Conservation (phyloP, 2,797 vertebrate genomes). For the Pipistrellus kuhlii region DNA sequence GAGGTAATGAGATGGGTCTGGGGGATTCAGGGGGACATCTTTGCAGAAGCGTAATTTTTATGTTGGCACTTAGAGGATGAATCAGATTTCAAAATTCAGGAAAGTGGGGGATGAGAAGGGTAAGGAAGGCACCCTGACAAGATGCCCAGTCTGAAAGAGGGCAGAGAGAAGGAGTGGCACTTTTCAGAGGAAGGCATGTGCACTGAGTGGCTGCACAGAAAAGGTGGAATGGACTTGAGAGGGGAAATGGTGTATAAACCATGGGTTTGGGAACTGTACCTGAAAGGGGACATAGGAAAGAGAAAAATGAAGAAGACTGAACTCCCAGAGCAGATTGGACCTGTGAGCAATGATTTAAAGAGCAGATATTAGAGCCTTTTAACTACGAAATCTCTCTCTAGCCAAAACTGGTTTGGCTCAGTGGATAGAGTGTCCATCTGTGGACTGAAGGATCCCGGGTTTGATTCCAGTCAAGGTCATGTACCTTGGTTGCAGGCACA, state of each 20-base stretch:
- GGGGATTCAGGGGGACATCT: background rate
- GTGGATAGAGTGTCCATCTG: no score
- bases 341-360: background rate
- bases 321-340: background rate
- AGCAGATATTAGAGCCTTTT: background rate
- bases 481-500: no score
- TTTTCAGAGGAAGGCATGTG: background rate
- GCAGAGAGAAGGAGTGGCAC: background rate
- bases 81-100: slow-evolving; percentile 45
- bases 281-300: background rate
- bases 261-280: background rate
- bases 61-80: background rate
- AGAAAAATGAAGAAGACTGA: background rate
- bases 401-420: no score
- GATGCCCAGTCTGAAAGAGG: background rate
- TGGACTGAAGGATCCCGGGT: no score
- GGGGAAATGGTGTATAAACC: background rate
- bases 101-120: background rate
- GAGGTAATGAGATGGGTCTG: background rate
- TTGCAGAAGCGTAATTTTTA: background rate
- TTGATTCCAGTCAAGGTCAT: no score
- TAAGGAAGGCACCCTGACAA: background rate
- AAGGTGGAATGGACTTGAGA: background rate
- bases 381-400: background rate
- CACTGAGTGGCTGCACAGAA: background rate